Base-by-base conservation (phyloP, 92 coral and sea anemone species). In the Phenganax marumi region DNA sequence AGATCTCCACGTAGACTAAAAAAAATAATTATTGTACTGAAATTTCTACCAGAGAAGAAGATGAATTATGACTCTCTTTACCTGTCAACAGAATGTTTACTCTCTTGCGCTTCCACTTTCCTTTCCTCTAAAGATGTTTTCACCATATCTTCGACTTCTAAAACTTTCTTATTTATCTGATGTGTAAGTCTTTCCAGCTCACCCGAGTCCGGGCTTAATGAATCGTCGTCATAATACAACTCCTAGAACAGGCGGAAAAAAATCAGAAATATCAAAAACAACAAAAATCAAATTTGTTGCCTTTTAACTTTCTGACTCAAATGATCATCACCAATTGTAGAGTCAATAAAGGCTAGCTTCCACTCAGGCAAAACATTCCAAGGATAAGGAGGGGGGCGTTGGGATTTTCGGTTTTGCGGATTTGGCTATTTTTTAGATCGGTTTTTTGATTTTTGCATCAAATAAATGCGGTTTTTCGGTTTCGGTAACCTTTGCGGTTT, bases 181-280 rank as follows among this genome's bases (percentile, higher is more conserved):
- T 92, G 91, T 0, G 98, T 94, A 93, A 96, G 90, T 39, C 86
- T 86, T 79, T 92, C 97, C 58, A 92, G 89, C 46, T 88, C 91
- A 19, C 99, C 99, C 10, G 91, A 84, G 12, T 85, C 89, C 9
- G 86, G 91, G 11, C 83, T 88, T 3, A 93, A 87, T 8, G 94
- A 91, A 86, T 96, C 99, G 62, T 96, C 99, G 78, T 96, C 97
- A 84, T 96, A 96, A 60, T 91, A 88, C 91, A 89, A 72, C 91
- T 96, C 97, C 97, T 92, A 70, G n/a, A 68, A 50, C 18, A 56
- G 33, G 16, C 52, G 54, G 9, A 10, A 53, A 19, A 70, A 84
- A 52, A 7, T 14, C 33, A 9, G 51, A n/a, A 17, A 50, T 0
- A 22, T 22, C 43, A 17, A 2, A 14, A 13, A 78, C 26, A 8